phyloP scores from a whole-genome alignment of 1,140 invertebrate species.

The Bombus difficillimus region DNA sequence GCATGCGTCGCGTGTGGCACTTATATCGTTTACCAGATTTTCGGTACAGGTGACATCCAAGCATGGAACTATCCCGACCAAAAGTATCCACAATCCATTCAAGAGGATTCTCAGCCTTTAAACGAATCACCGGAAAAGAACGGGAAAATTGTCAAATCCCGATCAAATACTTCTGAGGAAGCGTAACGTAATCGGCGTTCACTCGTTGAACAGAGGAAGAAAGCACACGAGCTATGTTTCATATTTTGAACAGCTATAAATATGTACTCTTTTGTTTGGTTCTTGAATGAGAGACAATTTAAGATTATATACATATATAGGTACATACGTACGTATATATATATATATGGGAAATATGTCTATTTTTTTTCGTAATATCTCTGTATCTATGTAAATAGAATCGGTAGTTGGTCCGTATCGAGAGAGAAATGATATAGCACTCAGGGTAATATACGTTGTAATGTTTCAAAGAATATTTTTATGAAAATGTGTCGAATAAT shows the following conservation, averaged over 20 bases:
- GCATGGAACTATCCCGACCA: slow-evolving; percentile 85
- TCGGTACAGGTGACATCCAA: slow-evolving; percentile 86
- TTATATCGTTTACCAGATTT: slow-evolving; percentile 88
- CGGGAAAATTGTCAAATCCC: slow-evolving; percentile 64
- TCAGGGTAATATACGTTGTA: slow-evolving; percentile 50
- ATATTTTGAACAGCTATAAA: not conserved
- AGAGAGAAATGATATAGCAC: slow-evolving; percentile 44
- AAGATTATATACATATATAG: slow-evolving; percentile 14
- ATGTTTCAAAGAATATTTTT: slow-evolving; percentile 48
- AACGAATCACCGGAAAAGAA: slow-evolving; percentile 74
- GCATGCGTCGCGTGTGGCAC: slow-evolving; percentile 86
- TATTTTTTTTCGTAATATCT: slow-evolving; percentile 52
- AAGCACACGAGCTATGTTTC: not conserved
- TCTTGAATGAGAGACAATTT: not conserved
- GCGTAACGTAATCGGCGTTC: slow-evolving; percentile 23
- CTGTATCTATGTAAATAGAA: slow-evolving; percentile 60
- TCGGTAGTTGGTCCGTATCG: slow-evolving; percentile 6
- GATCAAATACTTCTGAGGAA: slow-evolving; percentile 41
- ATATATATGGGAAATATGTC: slow-evolving; percentile 32
- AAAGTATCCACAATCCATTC: slow-evolving; percentile 75
- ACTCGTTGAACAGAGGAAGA: not conserved
- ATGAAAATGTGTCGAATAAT: slow-evolving; percentile 31
- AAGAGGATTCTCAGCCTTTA: slow-evolving; percentile 77
- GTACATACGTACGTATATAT: not conserved
- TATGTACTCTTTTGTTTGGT: not conserved